Evolutionary conservation across 2,888 invertebrate genomes (phyloP), one percentile per base, ranked within the genome.

Genomic region (Ichneumoninae sp.): DNA sequence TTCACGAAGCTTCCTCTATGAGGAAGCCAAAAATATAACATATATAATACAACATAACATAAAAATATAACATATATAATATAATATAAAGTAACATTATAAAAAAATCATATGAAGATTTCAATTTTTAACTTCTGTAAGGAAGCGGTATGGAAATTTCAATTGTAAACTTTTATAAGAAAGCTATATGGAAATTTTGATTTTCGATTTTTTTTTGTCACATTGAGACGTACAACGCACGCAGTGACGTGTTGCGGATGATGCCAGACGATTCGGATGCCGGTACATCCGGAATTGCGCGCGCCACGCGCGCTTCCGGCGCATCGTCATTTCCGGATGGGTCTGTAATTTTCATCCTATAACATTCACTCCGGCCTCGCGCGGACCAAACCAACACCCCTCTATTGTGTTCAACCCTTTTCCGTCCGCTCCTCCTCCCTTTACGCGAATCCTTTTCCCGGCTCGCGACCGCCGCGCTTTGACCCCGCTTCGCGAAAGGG

Each of bases 311-410:
- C 86, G 47, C 81, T 87, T 89, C 88, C 88, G 88, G 82, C 82
- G 83, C 86, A 83, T 76, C 88, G 88, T 89, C 86, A 89, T 89
- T 89, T 89, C 88, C 88, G 89, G 86, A 52, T 83, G 70, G 85
- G 82, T 85, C 87, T 88, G 89, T 88, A 89, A 89, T 89, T 89
- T 88, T 89, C 87, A 81, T 85, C 54, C 87, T 83, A 86, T 86
- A 83, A 85, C 81, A 66, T 74, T 78, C 22, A 7, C n/a, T 47
- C 68, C 19, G 69, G 57, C 47, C 70, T 69, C 54, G 50, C 66
- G 50, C 71, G 30, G 36, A 26, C 65, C 19, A 6, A 68, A 40
- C 36, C 52, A 40, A 26, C 40, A 7, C 68, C 33, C 69, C 6
- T 62, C 50, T 16, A 5, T 26, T n/a, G 33, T 16, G 19, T 16